Percentiles rank a stretch among this genome's conserved stretches.
Evolutionary conservation across 2,797 vertebrate species (phyloP).

Genomic region (Anguilla marmorata): DNA sequence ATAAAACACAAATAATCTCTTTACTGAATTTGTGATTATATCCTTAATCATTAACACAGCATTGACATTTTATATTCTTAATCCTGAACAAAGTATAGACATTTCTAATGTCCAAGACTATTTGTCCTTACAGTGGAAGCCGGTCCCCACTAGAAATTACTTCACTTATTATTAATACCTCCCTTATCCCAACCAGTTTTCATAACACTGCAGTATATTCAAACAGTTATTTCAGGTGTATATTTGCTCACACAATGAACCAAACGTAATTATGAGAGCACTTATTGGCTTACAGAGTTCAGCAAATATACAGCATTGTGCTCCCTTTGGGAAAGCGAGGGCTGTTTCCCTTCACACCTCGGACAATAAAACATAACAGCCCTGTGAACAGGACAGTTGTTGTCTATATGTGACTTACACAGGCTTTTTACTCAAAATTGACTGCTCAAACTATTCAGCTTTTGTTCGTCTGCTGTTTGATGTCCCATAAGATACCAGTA

Average conservation of each 20-base stretch:
- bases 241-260: background rate
- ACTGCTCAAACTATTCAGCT: background rate
- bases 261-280: background rate
- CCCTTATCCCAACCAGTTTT: background rate
- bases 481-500: background rate
- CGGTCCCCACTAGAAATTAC: background rate
- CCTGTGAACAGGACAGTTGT: background rate
- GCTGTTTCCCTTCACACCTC: background rate
- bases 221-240: background rate
- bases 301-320: background rate
- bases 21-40: background rate
- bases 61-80: background rate
- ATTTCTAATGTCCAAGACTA: background rate
- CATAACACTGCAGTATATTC: background rate
- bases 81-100: background rate
- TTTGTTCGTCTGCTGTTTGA: background rate
- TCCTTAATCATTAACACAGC: background rate
- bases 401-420: background rate
- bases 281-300: background rate
- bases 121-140: background rate
- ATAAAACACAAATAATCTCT: background rate
- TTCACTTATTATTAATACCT: background rate
- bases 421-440: background rate
- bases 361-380: background rate
- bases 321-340: background rate